Percentiles rank a stretch among this genome's conserved stretches.
Conservation (phyloP, 2,797 vertebrate genomes). For the Rhinella marina region DNA sequence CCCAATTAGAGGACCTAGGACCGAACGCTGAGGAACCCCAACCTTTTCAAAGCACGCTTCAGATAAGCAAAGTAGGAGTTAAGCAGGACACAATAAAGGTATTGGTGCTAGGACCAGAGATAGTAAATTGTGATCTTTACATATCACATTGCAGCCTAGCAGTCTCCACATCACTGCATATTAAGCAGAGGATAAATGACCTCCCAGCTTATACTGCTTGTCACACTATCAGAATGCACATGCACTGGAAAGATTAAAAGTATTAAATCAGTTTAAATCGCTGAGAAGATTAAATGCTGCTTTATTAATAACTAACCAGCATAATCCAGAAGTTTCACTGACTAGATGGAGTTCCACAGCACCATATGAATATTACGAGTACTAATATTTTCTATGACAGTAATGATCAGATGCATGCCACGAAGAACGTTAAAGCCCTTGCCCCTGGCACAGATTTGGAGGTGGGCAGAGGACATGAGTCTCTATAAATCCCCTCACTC, state of each 20-base stretch:
- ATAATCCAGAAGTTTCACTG: background rate
- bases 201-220: background rate
- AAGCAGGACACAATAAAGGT: background rate
- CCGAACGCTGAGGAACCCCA: too few species aligned
- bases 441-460: too few species aligned
- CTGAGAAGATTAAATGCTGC: constrained; percentile 8
- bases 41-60: background rate
- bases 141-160: background rate
- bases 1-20: too few species aligned
- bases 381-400: too few species aligned
- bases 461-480: too few species aligned
- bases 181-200: constrained; percentile 7
- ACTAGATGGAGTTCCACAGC: background rate
- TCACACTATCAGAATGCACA: background rate
- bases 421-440: too few species aligned
- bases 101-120: background rate
- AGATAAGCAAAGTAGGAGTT: background rate
- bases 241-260: constrained; percentile 28
- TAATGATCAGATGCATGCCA: too few species aligned
- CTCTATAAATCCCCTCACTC: too few species aligned
- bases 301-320: constrained; percentile 12
- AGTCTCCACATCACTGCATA: background rate
- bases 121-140: background rate
- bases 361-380: background rate
- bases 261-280: constrained; percentile 31